Base-by-base conservation (phyloP, 2,797 vertebrate genomes). In the Ataeniobius toweri region DNA sequence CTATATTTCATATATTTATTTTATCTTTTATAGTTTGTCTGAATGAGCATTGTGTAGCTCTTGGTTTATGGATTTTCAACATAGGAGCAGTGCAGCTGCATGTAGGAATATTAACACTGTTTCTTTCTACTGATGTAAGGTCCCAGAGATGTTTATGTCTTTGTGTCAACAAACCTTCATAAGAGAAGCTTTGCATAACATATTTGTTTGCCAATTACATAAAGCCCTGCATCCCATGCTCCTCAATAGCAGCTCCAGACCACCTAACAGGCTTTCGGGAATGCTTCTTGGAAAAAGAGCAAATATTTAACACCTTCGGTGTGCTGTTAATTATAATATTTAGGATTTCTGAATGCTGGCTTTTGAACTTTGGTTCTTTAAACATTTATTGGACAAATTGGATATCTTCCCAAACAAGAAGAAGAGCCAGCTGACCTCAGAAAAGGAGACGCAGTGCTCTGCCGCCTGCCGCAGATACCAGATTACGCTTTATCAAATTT, bases 401-500 rank as follows among this genome's bases (percentile, higher is more conserved):
- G 51, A 79, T 69, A 63, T 73, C 46, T 69, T 18, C 0, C 77
- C 75, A 79, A 55, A 77, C 79, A 82, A 53, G 71, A 76, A 61
- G 77, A 50, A 36, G 85, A 85, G 67, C 26, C 80, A 79, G 76
- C 71, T 91, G 94, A 92, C 92, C 90, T 90, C 90, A 73, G 76
- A 90, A 91, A 93, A 93, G 90, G 88, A 85, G 77, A 83, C 68
- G 50, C 26, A 80, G 84, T 79, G 20, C 74, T 76, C 69, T 85
- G 84, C 80, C 81, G 80, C 71, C 67, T 85, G 83, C 79, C 81
- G 79, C 73, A 86, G 86, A 92, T 48, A 89, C 84, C 81, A 94
- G 90, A 94, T 95, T 89, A 91, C 73, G 76, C 84, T 91, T 93
- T 91, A 93, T 94, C 88, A 75, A 77, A 90, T 91, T 95, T 92